Percentiles rank a stretch among this genome's conserved stretches.
Evolutionary conservation across 2,888 invertebrate genomes (phyloP).

Genomic region (Polyommatus icarus): DNA sequence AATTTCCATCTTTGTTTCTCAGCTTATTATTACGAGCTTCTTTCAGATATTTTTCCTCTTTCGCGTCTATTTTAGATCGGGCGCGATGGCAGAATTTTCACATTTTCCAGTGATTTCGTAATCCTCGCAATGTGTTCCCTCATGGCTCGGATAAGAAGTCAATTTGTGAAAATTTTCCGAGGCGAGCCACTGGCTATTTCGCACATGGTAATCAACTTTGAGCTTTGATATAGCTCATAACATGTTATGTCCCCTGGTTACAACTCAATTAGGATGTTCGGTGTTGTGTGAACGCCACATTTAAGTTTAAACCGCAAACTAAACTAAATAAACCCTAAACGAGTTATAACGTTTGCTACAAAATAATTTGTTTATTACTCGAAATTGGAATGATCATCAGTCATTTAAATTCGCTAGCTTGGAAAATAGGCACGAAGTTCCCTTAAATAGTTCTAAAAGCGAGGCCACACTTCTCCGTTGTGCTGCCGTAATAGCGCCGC

Average conservation of each 20-base stretch:
- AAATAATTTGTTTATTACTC: conserved; percentile 2
- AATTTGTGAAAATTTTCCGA: conserved; percentile 1
- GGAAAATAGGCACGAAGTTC: background rate
- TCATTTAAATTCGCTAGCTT: background rate
- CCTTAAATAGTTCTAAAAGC: background rate
- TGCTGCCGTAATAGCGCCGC: background rate
- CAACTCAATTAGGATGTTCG: conserved; percentile 25
- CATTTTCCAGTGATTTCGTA: conserved; percentile 18
- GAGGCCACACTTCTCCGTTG: background rate
- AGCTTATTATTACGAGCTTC: conserved; percentile 20
- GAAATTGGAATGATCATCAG: background rate
- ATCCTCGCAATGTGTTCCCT: conserved; percentile 1
- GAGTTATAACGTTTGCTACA: background rate
- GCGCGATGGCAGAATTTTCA: conserved; percentile 8
- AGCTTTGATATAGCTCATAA: conserved; percentile 15
- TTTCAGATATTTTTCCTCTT: conserved; percentile 9
- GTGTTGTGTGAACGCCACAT: conserved; percentile 27
- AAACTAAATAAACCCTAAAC: conserved; percentile 23
- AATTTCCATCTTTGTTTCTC: conserved; percentile 28
- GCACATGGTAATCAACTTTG: background rate
- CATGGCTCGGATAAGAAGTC: conserved; percentile 2
- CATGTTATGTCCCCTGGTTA: background rate
- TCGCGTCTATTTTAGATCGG: background rate
- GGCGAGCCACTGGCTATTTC: background rate
- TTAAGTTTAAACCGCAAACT: conserved; percentile 25